These are phyloP conservation scores for Caenorhabditis latens DNA, from an alignment of 1,140 invertebrate species.

Conservation along the genomic window DNA sequence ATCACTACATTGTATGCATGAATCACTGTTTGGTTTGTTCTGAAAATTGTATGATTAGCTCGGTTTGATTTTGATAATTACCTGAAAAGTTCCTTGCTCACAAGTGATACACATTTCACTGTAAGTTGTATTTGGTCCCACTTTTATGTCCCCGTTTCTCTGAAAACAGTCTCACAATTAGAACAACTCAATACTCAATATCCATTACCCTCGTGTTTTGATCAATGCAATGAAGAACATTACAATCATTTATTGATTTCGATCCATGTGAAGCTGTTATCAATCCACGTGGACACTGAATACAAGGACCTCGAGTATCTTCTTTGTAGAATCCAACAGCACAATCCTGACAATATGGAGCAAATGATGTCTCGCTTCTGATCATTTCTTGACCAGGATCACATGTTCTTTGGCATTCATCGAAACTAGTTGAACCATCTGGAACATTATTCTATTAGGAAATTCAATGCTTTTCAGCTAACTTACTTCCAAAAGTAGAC, in stretches of 20 bases:
- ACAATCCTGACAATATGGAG: constrained; percentile 10
- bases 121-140: neutral
- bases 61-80: neutral
- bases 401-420: neutral
- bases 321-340: constrained; percentile 13
- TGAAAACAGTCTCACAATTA: neutral
- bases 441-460: neutral
- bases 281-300: constrained; percentile 50
- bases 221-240: constrained; percentile 2
- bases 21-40: neutral
- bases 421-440: neutral
- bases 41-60: neutral
- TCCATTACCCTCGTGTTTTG: neutral
- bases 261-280: neutral
- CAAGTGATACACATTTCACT: constrained; percentile 20
- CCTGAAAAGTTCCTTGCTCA: constrained; percentile 43
- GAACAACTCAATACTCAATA: no score
- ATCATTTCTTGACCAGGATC: constrained; percentile 26
- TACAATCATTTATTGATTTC: neutral
- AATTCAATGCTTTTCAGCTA: neutral
- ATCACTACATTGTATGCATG: constrained; percentile 10
- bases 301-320: constrained; percentile 2
- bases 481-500: constrained; percentile 8
- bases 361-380: neutral
- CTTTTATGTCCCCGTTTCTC: neutral